Evolutionary conservation across 2,113 vertebrate species (phyloP), one percentile per base, ranked within the genome.

Genomic region (Syrmaticus mikado): DNA sequence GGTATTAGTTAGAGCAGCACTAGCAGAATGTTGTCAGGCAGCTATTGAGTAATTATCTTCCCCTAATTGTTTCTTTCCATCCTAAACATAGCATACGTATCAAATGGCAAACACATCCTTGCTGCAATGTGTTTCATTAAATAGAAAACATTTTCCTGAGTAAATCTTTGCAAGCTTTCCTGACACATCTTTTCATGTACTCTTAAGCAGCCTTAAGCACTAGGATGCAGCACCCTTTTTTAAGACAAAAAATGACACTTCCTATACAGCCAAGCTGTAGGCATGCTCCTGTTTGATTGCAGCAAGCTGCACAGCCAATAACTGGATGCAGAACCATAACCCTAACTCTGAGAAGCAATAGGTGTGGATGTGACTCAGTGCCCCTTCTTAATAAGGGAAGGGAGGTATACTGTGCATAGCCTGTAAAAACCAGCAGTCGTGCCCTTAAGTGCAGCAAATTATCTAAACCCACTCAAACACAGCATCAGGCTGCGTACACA

Each of bases 61-160:
- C 36, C 73, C 76, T 41, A 66, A 64, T 14, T 48, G n/a, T 70
- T 89, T 78, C 48, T 55, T 84, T 87, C 81, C 36, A 53, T 58
- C 36, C 50, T 22, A 67, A 82, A 89, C 1, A 30, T 32, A 41
- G 87, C 40, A 62, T 50, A 67, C 8, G 19, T 3, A 79, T 61
- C 80, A 45, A 77, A 75, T 3, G 13, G 61, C 65, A 89, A 93
- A 34, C 43, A 17, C 1, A 21, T 20, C 73, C 86, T 79, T 53
- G 61, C 22, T 92, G 71, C 53, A 55, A 27, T 74, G 48, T 32
- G 38, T 64, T 95, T 82, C 73, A 85, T 87, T 66, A 58, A 85
- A 77, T 4, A 82, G 58, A 61, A 93, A 76, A 34, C 28, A 15
- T 85, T 60, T 71, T 64, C 64, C 72, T 4, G 19, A 52, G 78